phyloP scores from a whole-genome alignment of 2,797 vertebrate species.

The Tadarida brasiliensis region DNA sequence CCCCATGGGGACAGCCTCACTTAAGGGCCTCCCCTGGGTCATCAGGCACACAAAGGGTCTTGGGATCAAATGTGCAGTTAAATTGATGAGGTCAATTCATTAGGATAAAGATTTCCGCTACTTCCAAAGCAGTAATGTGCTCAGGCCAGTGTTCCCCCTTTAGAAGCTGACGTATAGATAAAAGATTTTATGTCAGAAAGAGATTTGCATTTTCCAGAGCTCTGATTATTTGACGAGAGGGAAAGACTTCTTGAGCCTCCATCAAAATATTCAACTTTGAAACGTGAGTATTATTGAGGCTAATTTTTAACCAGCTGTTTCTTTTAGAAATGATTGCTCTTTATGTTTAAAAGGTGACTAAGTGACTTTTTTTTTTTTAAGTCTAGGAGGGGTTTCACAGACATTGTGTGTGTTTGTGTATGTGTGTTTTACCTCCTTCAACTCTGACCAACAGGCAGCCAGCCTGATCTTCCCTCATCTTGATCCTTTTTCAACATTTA shows the following conservation, averaged over 20 bases:
- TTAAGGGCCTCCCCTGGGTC: conserved; percentile 65
- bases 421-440: not conserved
- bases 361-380: conserved; percentile 49
- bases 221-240: conserved; percentile 51
- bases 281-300: conserved; percentile 49
- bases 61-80: conserved; percentile 76
- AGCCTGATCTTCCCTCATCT: conserved; percentile 44
- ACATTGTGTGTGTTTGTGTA: not conserved
- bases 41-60: conserved; percentile 61
- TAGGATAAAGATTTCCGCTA: conserved; percentile 78
- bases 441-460: not conserved
- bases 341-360: conserved; percentile 36
- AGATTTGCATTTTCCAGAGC: conserved; percentile 22
- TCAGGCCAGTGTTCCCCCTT: not conserved
- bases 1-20: conserved; percentile 67
- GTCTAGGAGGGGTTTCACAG: not conserved
- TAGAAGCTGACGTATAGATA: conserved; percentile 26
- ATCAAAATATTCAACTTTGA: conserved; percentile 55
- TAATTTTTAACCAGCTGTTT: conserved; percentile 54
- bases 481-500: conserved; percentile 70
- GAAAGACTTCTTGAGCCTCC: conserved; percentile 10
- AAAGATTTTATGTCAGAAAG: conserved; percentile 27
- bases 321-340: conserved; percentile 55
- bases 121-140: conserved; percentile 34
- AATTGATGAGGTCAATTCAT: conserved; percentile 80